These are phyloP conservation scores for Ctenopoma multispine DNA, from an alignment of 2,797 vertebrate species.

Conservation along the genomic window DNA sequence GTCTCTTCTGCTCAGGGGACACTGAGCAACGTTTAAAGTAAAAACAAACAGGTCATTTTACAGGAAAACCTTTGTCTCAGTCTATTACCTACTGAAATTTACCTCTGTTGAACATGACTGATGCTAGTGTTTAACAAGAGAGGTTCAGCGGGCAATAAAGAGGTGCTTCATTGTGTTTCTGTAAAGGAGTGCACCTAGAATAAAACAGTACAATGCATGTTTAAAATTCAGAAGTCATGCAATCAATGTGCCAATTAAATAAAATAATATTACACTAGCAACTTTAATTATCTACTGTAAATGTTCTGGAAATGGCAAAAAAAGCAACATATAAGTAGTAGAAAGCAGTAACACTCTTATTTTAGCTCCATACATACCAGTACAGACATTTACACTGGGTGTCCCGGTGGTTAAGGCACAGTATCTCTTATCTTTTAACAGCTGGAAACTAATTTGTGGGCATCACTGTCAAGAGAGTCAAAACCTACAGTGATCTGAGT, in stretches of 20 bases:
- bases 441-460: conserved; percentile 36
- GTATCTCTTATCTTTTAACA: conserved; percentile 24
- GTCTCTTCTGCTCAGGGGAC: conserved; percentile 54
- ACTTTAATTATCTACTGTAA: conserved; percentile 35
- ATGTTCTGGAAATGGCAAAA: conserved; percentile 47
- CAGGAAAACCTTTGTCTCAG: conserved; percentile 46
- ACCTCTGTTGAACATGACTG: conserved; percentile 28
- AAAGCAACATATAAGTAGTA: conserved; percentile 22
- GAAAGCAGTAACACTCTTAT: conserved; percentile 53
- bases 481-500: conserved; percentile 25
- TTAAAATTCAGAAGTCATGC: conserved; percentile 63
- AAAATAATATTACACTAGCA: conserved; percentile 52
- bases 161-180: conserved; percentile 43
- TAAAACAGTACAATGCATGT: conserved; percentile 46
- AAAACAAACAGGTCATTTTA: conserved; percentile 39
- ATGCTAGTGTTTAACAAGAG: conserved; percentile 43
- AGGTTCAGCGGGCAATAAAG: conserved; percentile 20
- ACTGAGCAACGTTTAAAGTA: conserved; percentile 57
- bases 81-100: conserved; percentile 1
- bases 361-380: conserved; percentile 35
- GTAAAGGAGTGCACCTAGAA: conserved; percentile 52
- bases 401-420: conserved; percentile 13
- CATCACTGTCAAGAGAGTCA: conserved; percentile 25
- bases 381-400: conserved; percentile 42
- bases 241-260: conserved; percentile 71